Evolutionary conservation across 2,888 invertebrate species (phyloP).

Genomic region (Desoria tigrina): DNA sequence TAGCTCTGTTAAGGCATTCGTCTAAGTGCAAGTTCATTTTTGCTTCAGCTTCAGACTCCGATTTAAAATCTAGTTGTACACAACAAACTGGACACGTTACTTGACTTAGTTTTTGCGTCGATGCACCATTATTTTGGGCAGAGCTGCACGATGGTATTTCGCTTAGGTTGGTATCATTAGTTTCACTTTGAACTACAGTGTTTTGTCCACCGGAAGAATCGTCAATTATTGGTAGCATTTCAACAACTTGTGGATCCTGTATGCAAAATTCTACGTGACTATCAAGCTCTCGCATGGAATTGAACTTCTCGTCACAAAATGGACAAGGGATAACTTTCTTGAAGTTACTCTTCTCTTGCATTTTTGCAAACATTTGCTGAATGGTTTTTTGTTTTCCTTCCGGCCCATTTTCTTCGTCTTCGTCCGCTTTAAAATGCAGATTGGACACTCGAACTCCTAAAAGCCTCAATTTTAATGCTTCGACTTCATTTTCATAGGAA

Average conservation of each 20-base stretch:
- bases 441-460: conserved; percentile 48
- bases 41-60: conserved; percentile 14
- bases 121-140: no score
- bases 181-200: no score
- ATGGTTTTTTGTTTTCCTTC: conserved; percentile 17
- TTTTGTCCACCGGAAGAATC: neutral
- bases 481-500: conserved; percentile 31
- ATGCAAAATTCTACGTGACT: neutral
- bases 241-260: neutral
- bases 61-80: conserved; percentile 10
- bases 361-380: neutral
- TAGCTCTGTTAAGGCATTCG: conserved; percentile 25
- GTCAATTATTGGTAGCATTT: neutral
- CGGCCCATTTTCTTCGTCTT: neutral
- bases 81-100: conserved; percentile 36
- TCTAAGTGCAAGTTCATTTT: conserved; percentile 29
- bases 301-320: neutral
- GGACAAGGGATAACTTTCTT: neutral
- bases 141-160: no score
- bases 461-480: conserved; percentile 39
- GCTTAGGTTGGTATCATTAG: no score
- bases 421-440: conserved; percentile 21
- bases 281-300: neutral
- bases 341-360: neutral
- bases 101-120: no score